Conservation (phyloP, 2,888 invertebrate species). For the Malthinus flaveolus region DNA sequence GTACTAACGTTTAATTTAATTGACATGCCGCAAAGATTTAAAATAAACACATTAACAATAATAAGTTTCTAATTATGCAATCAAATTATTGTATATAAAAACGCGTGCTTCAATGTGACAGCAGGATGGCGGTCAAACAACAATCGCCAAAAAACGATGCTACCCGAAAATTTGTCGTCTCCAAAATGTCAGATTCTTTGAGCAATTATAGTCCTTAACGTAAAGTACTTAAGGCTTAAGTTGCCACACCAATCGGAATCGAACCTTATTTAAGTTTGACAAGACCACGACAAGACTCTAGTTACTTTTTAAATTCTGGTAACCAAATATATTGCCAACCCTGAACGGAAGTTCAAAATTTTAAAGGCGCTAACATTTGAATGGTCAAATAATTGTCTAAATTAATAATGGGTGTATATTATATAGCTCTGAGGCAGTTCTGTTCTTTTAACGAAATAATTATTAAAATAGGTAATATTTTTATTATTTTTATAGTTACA, state of each 20-base stretch:
- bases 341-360: too few species aligned
- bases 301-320: too few species aligned
- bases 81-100: conserved; percentile 22
- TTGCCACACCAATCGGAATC: too few species aligned
- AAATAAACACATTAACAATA: neutral
- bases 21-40: neutral
- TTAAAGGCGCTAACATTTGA: too few species aligned
- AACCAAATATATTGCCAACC: too few species aligned
- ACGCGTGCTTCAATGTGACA: conserved; percentile 36
- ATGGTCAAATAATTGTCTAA: too few species aligned
- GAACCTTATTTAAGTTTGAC: too few species aligned
- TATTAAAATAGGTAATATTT: conserved; percentile 72
- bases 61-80: conserved; percentile 27
- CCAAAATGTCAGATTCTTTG: neutral
- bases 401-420: too few species aligned
- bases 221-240: too few species aligned
- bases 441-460: neutral
- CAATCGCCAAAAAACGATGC: conserved; percentile 16
- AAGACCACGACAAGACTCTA: too few species aligned
- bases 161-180: neutral
- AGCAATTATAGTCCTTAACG: neutral
- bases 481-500: conserved; percentile 57
- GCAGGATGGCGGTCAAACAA: conserved; percentile 37
- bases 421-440: too few species aligned
- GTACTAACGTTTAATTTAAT: neutral